Percentiles rank a stretch among this genome's conserved stretches.
phyloP scores from a whole-genome alignment of 2,888 invertebrate species.

The Epistrophella euchroma region DNA sequence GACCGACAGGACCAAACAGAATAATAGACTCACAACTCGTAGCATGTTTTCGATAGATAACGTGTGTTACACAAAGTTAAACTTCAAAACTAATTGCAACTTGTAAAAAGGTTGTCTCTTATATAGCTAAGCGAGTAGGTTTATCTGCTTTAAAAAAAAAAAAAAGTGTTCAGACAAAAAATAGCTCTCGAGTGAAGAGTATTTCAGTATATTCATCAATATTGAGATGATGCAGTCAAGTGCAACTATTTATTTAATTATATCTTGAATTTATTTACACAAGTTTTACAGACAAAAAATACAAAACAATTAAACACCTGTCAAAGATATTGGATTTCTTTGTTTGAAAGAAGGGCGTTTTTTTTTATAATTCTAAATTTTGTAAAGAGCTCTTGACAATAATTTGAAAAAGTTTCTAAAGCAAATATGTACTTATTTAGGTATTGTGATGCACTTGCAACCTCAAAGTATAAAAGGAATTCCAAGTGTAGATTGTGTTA shows the following conservation, averaged over 20 bases:
- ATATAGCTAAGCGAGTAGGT: slow-evolving; percentile 14
- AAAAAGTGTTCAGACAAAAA: background rate
- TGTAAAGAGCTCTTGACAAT: background rate
- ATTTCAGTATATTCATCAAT: background rate
- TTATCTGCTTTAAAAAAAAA: background rate
- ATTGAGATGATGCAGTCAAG: slow-evolving; percentile 19
- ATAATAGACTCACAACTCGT: slow-evolving; percentile 30
- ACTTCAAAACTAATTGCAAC: background rate
- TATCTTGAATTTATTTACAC: slow-evolving; percentile 3
- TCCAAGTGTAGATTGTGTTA: background rate
- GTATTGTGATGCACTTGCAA: background rate
- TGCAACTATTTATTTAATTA: slow-evolving; percentile 15
- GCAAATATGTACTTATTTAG: background rate
- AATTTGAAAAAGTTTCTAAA: background rate
- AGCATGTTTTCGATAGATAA: slow-evolving; percentile 38
- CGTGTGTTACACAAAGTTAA: background rate
- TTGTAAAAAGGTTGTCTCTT: background rate
- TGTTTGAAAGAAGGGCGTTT: background rate
- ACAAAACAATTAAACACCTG: slow-evolving; percentile 4
- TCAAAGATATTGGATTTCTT: background rate
- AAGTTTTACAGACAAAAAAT: background rate
- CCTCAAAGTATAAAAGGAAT: slow-evolving; percentile 5
- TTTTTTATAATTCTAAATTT: background rate
- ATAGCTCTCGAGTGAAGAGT: background rate
- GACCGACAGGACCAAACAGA: slow-evolving; percentile 55